phyloP scores from a whole-genome alignment of 1,140 invertebrate species.

The Ceratosolen solmsi region DNA sequence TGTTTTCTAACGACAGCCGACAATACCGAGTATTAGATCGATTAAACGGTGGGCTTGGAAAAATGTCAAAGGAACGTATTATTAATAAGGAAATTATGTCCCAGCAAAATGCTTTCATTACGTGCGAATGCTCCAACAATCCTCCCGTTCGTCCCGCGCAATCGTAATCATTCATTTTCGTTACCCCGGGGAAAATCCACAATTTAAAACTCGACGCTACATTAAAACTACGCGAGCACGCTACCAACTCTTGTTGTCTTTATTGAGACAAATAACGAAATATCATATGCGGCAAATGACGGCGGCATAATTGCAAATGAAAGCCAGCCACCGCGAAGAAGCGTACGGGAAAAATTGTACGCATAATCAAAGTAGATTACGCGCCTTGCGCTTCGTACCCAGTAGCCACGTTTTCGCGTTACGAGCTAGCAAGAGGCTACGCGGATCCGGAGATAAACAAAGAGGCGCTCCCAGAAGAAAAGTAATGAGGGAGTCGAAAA shows the following conservation, averaged over 20 bases:
- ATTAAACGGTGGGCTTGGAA: not conserved
- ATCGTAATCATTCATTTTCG: conserved; percentile 1
- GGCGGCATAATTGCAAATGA: conserved; percentile 50
- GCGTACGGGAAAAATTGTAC: conserved; percentile 21
- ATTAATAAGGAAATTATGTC: not conserved
- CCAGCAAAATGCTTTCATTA: not conserved
- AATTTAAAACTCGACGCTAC: not conserved
- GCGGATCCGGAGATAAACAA: not conserved
- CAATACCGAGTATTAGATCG: not conserved
- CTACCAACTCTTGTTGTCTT: not conserved
- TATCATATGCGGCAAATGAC: conserved; percentile 12
- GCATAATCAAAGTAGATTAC: conserved; percentile 43
- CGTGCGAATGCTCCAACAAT: not conserved
- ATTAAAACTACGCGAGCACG: not conserved
- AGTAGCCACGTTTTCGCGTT: conserved; percentile 19
- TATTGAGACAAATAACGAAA: conserved; percentile 33
- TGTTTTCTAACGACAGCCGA: not conserved
- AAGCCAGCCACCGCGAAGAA: not conserved
- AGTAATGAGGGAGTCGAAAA: conserved; percentile 10
- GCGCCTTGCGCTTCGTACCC: not conserved
- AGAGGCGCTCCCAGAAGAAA: not conserved
- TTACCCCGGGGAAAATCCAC: not conserved
- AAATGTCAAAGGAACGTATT: not conserved
- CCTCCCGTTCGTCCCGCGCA: not conserved
- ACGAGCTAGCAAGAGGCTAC: not conserved